Percentiles rank a stretch among this genome's conserved stretches.
Conservation (phyloP, 2,888 invertebrate species). For the Cosmorhoe ocellata region DNA sequence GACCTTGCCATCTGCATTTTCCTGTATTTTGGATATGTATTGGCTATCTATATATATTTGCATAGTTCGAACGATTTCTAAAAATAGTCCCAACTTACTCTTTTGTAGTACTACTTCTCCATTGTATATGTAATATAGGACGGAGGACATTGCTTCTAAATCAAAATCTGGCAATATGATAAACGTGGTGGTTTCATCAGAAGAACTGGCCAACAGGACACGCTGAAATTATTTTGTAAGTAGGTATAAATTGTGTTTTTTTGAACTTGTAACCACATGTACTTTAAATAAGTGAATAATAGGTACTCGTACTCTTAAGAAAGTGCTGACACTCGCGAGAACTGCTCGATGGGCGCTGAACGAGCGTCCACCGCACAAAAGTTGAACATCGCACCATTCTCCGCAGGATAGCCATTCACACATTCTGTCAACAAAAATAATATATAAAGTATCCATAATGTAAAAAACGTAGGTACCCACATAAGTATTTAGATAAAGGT, state of each 20-base stretch:
- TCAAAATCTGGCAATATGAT: conserved; percentile 86
- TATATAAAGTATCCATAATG: too few species aligned
- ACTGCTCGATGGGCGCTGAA: conserved; percentile 86
- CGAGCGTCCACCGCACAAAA: conserved; percentile 84
- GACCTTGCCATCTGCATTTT: conserved; percentile 30
- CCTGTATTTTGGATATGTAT: conserved; percentile 46
- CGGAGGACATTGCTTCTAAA: conserved; percentile 83
- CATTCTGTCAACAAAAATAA: conserved; percentile 41
- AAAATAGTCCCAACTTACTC: conserved; percentile 81
- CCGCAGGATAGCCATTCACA: conserved; percentile 66
- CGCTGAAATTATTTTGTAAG: conserved; percentile 47
- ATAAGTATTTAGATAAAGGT: too few species aligned
- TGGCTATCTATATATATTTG: conserved; percentile 66
- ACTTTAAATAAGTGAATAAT: not conserved
- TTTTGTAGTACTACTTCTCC: conserved; percentile 84
- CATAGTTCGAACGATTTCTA: conserved; percentile 79
- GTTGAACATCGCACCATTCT: conserved; percentile 84
- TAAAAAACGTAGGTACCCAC: too few species aligned
- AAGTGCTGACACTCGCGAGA: conserved; percentile 86
- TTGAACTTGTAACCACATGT: not conserved
- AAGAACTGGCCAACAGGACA: conserved; percentile 57
- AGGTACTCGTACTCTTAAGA: conserved; percentile 84
- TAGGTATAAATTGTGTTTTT: not conserved
- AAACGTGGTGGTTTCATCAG: conserved; percentile 79
- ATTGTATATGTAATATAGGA: conserved; percentile 86